Evolutionary conservation across 2,888 invertebrate genomes (phyloP).

Genomic region (Drosophila picticornis): DNA sequence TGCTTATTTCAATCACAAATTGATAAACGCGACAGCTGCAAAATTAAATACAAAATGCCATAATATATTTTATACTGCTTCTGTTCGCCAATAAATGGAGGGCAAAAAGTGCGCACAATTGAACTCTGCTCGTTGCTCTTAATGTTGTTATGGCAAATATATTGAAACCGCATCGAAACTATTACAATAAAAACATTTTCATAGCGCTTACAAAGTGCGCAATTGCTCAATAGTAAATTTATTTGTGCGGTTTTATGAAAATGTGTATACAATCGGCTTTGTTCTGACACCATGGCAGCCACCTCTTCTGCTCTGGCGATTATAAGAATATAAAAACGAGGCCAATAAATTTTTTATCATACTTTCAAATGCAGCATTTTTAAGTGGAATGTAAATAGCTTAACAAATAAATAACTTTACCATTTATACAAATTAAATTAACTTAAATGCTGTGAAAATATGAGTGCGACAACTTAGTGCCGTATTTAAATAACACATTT

Average conservation of each 20-base stretch:
- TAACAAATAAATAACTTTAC: conserved; percentile 23
- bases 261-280: conserved; percentile 8
- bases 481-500: not conserved
- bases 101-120: conserved; percentile 30
- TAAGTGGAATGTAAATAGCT: conserved; percentile 40
- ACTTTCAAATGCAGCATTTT: conserved; percentile 42
- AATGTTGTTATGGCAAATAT: conserved; percentile 56
- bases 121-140: conserved; percentile 18
- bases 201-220: conserved; percentile 53
- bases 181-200: conserved; percentile 65
- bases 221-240: conserved; percentile 71
- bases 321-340: conserved; percentile 21
- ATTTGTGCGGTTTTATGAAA: conserved; percentile 71
- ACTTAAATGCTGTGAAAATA: conserved; percentile 12
- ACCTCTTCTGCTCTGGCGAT: conserved; percentile 7
- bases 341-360: conserved; percentile 60
- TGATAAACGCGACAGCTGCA: conserved; percentile 39
- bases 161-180: conserved; percentile 71
- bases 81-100: conserved; percentile 30
- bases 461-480: not conserved
- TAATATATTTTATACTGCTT: conserved; percentile 39
- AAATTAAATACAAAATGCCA: conserved; percentile 41
- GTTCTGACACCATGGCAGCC: not conserved
- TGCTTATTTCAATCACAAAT: conserved; percentile 9
- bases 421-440: conserved; percentile 33